Evolutionary conservation across 2,113 vertebrate species (phyloP).

Genomic region (Psammodynastes pulverulentus): DNA sequence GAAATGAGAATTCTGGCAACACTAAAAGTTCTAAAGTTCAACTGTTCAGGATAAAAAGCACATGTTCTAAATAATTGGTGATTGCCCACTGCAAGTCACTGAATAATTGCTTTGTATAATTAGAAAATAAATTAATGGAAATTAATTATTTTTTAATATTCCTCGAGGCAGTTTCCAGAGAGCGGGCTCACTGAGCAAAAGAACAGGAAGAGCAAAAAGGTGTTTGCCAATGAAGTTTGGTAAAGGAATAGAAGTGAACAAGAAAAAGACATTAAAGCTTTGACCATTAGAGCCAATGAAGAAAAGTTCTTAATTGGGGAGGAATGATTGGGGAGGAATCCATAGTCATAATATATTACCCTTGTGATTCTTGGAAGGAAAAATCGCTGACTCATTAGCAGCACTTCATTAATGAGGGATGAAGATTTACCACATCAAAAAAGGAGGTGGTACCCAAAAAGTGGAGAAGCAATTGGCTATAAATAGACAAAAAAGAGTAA

Average conservation of each 20-base stretch:
- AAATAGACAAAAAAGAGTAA: no score
- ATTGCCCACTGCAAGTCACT: neutral
- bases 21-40: neutral
- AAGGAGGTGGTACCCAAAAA: neutral
- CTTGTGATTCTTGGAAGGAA: neutral
- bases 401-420: neutral
- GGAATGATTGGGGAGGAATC: neutral
- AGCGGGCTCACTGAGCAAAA: neutral
- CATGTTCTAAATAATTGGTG: neutral
- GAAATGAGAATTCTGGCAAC: neutral
- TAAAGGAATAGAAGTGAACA: neutral
- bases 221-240: neutral
- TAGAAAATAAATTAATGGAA: neutral
- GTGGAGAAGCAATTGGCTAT: no score
- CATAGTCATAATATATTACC: neutral
- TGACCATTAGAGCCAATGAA: neutral
- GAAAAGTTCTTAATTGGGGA: neutral
- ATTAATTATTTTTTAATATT: neutral
- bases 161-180: neutral
- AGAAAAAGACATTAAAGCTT: neutral
- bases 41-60: neutral
- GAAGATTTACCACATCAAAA: neutral
- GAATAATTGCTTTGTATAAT: neutral
- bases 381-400: neutral
- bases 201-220: neutral